A percentile compares a stretch with the other conserved stretches of the same genome.
phyloP scores from a whole-genome alignment of 1,140 invertebrate genomes.

The Procambarus virginalis region DNA sequence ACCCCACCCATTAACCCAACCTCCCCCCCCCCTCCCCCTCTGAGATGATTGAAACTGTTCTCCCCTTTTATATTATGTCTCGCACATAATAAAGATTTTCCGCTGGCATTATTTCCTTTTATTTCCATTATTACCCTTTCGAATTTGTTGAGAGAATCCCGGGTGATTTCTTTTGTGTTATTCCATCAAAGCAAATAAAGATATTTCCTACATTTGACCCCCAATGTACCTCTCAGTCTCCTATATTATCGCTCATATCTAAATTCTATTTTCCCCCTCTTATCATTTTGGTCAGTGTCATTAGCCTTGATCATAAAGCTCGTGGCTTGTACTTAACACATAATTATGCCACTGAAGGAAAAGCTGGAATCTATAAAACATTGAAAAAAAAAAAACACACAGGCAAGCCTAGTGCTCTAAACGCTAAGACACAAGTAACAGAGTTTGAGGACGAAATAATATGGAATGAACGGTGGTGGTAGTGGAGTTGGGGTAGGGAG shows the following conservation, averaged over 20 bases:
- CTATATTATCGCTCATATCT: not conserved
- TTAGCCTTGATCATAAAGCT: no score
- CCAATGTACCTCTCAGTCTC: conserved; percentile 8
- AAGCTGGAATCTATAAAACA: no score
- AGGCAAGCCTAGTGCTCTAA: no score
- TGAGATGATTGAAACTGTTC: conserved; percentile 62
- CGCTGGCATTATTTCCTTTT: conserved; percentile 62
- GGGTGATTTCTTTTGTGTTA: conserved; percentile 61
- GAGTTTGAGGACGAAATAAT: not conserved
- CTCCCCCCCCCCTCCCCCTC: not conserved
- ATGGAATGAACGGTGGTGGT: no score
- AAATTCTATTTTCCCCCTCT: not conserved
- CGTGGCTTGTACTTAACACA: no score
- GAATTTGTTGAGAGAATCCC: conserved; percentile 61
- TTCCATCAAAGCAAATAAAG: conserved; percentile 64
- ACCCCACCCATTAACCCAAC: not conserved
- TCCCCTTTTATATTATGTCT: conserved; percentile 62
- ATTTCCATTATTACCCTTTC: conserved; percentile 66
- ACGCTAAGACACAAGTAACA: not conserved
- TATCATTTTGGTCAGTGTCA: no score
- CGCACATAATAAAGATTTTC: conserved; percentile 65
- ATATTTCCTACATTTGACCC: conserved; percentile 64
- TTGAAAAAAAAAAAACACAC: no score
- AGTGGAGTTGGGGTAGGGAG: no score
- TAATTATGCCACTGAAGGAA: no score